Evolutionary conservation across 2,888 invertebrate species (phyloP).

Genomic region (Thymelicus sylvestris): DNA sequence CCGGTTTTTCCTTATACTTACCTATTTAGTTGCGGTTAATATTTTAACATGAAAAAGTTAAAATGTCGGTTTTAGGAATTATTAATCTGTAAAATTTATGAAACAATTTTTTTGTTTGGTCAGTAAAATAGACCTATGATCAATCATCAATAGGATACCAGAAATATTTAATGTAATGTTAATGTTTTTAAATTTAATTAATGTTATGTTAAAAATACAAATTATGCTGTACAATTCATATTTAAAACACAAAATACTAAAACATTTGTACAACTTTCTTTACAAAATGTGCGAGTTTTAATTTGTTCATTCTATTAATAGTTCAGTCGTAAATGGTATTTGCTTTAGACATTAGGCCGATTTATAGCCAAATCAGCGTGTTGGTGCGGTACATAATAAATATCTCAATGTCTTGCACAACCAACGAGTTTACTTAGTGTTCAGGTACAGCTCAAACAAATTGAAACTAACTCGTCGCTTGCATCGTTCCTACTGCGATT

Average conservation of each 20-base stretch:
- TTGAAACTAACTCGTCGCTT: slow-evolving; percentile 8
- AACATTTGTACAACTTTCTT: neutral
- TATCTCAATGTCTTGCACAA: slow-evolving; percentile 35
- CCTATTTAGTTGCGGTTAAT: too few relatives aligned
- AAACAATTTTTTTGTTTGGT: too few relatives aligned
- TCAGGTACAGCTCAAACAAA: slow-evolving; percentile 14
- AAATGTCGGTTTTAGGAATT: too few relatives aligned
- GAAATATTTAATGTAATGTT: too few relatives aligned
- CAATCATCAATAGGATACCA: too few relatives aligned
- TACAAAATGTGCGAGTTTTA: neutral
- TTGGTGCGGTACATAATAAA: slow-evolving; percentile 31
- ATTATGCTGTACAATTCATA: too few relatives aligned
- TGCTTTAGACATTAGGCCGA: slow-evolving; percentile 21
- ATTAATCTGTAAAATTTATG: too few relatives aligned
- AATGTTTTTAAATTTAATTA: too few relatives aligned
- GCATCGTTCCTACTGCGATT: neutral
- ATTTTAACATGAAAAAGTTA: too few relatives aligned
- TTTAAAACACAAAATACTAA: neutral
- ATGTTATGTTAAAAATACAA: too few relatives aligned
- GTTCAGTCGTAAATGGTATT: slow-evolving; percentile 30
- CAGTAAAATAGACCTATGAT: too few relatives aligned
- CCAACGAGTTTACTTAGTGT: slow-evolving; percentile 33
- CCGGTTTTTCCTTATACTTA: too few relatives aligned
- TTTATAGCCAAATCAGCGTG: slow-evolving; percentile 34
- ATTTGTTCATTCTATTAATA: slow-evolving; percentile 6